Percentiles rank a stretch among this genome's conserved stretches.
phyloP scores from a whole-genome alignment of 92 coral and sea anemone genomes.

The Epizoanthus fatuus region DNA sequence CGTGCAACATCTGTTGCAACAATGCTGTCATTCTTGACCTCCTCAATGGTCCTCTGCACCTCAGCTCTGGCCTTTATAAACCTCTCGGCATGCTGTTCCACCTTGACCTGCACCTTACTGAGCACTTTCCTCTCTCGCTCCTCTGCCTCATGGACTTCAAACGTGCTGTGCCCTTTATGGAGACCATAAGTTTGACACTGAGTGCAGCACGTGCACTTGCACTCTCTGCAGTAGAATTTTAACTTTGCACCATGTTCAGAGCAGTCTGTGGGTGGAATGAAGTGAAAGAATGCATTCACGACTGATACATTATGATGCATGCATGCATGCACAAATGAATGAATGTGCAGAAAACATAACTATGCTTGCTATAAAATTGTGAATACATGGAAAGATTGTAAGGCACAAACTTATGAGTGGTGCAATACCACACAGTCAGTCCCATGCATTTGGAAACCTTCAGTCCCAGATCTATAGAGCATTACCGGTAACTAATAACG shows the following conservation, averaged over 20 bases:
- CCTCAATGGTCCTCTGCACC: conserved; percentile 91
- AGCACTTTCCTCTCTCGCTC: conserved; percentile 83
- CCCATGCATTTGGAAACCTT: neutral
- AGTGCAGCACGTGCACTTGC: conserved; percentile 88
- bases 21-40: conserved; percentile 79
- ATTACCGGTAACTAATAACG: no score
- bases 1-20: conserved; percentile 78
- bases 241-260: conserved; percentile 87
- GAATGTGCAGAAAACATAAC: conserved; percentile 2
- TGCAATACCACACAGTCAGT: neutral
- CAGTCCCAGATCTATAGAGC: no score
- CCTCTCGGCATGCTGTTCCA: conserved; percentile 92
- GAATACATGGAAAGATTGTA: neutral
- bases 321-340: neutral
- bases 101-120: conserved; percentile 76
- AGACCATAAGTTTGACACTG: conserved; percentile 83
- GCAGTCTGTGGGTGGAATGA: conserved; percentile 71
- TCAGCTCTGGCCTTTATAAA: conserved; percentile 93
- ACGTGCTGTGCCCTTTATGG: conserved; percentile 91
- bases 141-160: conserved; percentile 96
- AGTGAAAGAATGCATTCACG: neutral
- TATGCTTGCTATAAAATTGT: neutral
- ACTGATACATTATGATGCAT: neutral
- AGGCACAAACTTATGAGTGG: neutral
- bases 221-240: conserved; percentile 91